phyloP scores from a whole-genome alignment of 2,113 vertebrate species.

The Tamias sibiricus region DNA sequence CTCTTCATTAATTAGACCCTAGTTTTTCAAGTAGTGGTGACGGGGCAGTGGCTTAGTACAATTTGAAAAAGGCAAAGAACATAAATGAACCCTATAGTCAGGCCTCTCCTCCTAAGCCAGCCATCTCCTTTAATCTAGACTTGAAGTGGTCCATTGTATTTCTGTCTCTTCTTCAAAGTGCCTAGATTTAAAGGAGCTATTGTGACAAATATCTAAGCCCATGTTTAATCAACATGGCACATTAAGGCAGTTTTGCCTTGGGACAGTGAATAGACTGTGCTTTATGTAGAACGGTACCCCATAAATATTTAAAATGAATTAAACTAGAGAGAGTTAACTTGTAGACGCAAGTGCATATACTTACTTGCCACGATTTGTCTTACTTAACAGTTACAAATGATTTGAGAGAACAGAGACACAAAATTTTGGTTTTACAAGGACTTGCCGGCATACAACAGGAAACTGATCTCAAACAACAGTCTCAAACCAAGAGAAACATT shows the following conservation, averaged over 20 bases:
- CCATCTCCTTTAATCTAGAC: conserved; percentile 75
- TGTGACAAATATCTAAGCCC: conserved; percentile 70
- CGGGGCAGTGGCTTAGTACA: conserved; percentile 17
- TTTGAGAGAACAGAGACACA: not conserved
- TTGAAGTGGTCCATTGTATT: conserved; percentile 76
- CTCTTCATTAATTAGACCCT: conserved; percentile 65
- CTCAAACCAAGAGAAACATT: conserved; percentile 49
- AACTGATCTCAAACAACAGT: conserved; percentile 38
- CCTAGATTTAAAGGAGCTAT: conserved; percentile 69
- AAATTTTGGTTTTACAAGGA: conserved; percentile 52
- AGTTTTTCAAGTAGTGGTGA: conserved; percentile 69
- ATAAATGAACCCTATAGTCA: conserved; percentile 63
- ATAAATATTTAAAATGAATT: conserved; percentile 72
- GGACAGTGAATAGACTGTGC: conserved; percentile 60
- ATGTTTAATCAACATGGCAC: conserved; percentile 73
- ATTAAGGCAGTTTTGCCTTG: conserved; percentile 60
- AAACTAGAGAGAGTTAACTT: conserved; percentile 46
- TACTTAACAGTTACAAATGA: conserved; percentile 51
- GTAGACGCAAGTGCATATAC: conserved; percentile 24
- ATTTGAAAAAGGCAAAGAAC: conserved; percentile 54
- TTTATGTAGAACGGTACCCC: conserved; percentile 52
- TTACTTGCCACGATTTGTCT: conserved; percentile 44
- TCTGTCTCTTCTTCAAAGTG: conserved; percentile 72
- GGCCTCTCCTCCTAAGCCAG: conserved; percentile 55
- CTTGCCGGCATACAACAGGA: conserved; percentile 24